Percentiles rank a stretch among this genome's conserved stretches.
Evolutionary conservation across 2,888 invertebrate species (phyloP).

Genomic region (Diadegma fenestrale): DNA sequence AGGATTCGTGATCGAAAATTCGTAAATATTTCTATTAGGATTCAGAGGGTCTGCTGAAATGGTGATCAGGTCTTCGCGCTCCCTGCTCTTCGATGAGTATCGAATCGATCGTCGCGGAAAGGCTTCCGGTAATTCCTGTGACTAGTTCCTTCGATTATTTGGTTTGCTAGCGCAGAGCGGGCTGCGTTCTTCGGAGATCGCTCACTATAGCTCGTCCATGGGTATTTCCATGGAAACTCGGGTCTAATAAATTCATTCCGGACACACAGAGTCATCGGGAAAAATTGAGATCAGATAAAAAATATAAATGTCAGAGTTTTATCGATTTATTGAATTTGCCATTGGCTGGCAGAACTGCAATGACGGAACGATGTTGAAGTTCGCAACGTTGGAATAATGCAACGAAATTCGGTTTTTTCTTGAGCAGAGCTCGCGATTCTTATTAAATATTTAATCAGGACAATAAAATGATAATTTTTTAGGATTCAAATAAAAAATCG

Average conservation of each 20-base stretch:
- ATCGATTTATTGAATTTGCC: background rate
- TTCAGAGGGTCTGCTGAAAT: background rate
- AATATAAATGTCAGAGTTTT: background rate
- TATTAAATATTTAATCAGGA: too few species aligned
- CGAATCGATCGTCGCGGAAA: slow-evolving; percentile 10
- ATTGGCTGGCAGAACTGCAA: background rate
- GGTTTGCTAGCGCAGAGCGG: background rate
- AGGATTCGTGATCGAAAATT: background rate
- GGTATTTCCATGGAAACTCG: background rate
- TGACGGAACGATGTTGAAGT: too few species aligned
- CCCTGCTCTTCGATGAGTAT: background rate
- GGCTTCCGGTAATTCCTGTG: slow-evolving; percentile 6
- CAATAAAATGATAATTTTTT: too few species aligned
- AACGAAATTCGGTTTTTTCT: too few species aligned
- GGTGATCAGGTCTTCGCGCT: background rate
- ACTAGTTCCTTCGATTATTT: slow-evolving; percentile 10
- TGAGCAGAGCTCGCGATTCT: too few species aligned
- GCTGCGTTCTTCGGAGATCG: slow-evolving; percentile 26
- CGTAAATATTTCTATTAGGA: background rate
- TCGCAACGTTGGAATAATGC: too few species aligned
- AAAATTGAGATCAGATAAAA: background rate
- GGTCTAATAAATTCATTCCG: background rate
- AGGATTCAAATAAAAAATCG: too few species aligned
- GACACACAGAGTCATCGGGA: background rate
- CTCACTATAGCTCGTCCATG: background rate